Evolutionary conservation across 92 coral and sea anemone species (phyloP).

Genomic region (Montipora capitata): DNA sequence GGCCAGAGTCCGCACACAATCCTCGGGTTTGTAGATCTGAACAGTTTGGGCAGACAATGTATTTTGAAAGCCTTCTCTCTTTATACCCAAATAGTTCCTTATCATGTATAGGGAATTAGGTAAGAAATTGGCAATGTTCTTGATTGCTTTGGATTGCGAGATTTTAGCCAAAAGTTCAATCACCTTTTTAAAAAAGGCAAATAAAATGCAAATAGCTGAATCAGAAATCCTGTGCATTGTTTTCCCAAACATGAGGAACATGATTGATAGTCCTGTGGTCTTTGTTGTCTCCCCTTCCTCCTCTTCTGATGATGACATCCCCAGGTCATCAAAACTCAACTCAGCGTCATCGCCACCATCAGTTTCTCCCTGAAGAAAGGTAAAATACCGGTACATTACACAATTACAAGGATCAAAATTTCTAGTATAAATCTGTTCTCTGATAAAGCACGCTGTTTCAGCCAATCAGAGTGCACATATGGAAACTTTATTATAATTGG

Average conservation of each 20-base stretch:
- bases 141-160: not conserved
- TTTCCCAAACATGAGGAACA: constrained; percentile 19
- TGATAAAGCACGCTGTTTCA: no score
- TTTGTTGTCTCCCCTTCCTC: not conserved
- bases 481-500: no score
- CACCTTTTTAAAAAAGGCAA: not conserved
- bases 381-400: not conserved
- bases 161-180: not conserved
- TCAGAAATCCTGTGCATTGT: constrained; percentile 12
- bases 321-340: not conserved
- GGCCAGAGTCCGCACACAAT: not conserved
- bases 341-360: constrained; percentile 1
- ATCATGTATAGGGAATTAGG: constrained; percentile 34
- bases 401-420: no score
- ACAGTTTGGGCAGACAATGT: constrained; percentile 52
- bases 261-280: not conserved
- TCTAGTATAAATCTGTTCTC: no score
- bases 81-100: constrained; percentile 8
- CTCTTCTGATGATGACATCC: not conserved
- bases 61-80: constrained; percentile 41
- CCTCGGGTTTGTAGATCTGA: constrained; percentile 42
- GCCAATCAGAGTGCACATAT: no score
- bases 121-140: not conserved
- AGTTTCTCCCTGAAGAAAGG: not conserved
- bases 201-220: not conserved